Evolutionary conservation across 2,888 invertebrate species (phyloP).

Genomic region (Platerodrilus igneus): DNA sequence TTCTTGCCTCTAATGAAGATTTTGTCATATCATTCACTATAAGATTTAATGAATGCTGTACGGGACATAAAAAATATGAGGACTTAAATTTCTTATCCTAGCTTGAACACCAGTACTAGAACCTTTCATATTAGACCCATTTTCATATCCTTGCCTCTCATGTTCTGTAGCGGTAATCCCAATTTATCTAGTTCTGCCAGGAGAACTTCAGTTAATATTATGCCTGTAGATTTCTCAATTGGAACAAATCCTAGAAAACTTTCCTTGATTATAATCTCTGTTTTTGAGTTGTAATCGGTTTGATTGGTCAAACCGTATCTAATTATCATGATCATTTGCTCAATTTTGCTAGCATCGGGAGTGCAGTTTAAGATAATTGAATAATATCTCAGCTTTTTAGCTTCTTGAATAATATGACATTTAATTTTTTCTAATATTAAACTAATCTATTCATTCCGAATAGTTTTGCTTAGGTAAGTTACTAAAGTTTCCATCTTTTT

Average conservation of each 20-base stretch:
- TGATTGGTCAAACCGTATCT: conserved; percentile 9
- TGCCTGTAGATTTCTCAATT: conserved; percentile 4
- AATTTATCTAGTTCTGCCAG: background rate
- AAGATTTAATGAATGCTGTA: too few relatives aligned
- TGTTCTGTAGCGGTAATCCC: conserved; percentile 2
- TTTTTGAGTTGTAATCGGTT: background rate
- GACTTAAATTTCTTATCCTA: too few relatives aligned
- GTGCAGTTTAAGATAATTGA: conserved; percentile 16
- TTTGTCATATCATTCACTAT: too few relatives aligned
- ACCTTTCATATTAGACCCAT: conserved; percentile 4
- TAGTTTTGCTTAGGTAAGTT: too few relatives aligned
- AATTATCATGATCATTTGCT: conserved; percentile 13
- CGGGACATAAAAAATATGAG: too few relatives aligned
- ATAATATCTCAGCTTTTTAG: conserved; percentile 10
- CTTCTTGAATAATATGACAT: conserved; percentile 6
- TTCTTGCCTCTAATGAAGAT: too few relatives aligned
- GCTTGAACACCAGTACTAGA: too few relatives aligned
- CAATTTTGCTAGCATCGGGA: conserved; percentile 14
- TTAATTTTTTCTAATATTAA: conserved; percentile 5
- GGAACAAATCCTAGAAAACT: conserved; percentile 7
- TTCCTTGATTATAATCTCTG: conserved; percentile 1
- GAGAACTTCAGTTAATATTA: background rate
- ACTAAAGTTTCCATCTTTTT: too few relatives aligned
- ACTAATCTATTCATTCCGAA: too few relatives aligned
- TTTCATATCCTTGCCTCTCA: conserved; percentile 3